Evolutionary conservation across 2,888 invertebrate species (phyloP).

Genomic region (Drosophila mercatorum): DNA sequence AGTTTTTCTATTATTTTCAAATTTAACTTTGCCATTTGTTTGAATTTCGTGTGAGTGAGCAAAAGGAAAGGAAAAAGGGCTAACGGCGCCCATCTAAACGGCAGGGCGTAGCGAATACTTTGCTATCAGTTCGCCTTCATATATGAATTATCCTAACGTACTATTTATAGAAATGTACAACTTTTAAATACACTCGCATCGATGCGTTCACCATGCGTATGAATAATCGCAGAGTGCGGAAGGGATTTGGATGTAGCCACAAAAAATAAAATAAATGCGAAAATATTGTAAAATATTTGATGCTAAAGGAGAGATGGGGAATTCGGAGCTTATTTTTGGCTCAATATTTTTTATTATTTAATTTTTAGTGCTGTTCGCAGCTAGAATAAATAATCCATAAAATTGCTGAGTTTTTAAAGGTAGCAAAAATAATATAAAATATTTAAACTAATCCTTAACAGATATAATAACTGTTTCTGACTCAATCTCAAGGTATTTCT

Average conservation of each 20-base stretch:
- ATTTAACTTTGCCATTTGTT: constrained; percentile 80
- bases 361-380: neutral
- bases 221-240: constrained; percentile 3
- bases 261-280: neutral
- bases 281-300: neutral
- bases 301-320: no score
- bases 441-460: no score
- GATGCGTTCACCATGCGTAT: constrained; percentile 19
- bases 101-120: constrained; percentile 37
- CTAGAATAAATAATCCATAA: no score
- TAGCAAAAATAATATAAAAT: no score
- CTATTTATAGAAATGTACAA: constrained; percentile 55
- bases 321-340: neutral
- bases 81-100: constrained; percentile 13
- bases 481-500: no score
- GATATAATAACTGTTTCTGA: no score
- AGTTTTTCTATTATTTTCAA: constrained; percentile 82
- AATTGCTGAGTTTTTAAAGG: no score
- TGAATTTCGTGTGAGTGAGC: constrained; percentile 67
- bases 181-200: constrained; percentile 47
- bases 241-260: neutral
- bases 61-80: constrained; percentile 26
- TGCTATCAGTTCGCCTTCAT: constrained; percentile 49
- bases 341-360: neutral
- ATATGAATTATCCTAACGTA: constrained; percentile 57